phyloP scores from a whole-genome alignment of 35 echinoderm and acorn worm genomes.

The Strongylocentrotus purpuratus region DNA sequence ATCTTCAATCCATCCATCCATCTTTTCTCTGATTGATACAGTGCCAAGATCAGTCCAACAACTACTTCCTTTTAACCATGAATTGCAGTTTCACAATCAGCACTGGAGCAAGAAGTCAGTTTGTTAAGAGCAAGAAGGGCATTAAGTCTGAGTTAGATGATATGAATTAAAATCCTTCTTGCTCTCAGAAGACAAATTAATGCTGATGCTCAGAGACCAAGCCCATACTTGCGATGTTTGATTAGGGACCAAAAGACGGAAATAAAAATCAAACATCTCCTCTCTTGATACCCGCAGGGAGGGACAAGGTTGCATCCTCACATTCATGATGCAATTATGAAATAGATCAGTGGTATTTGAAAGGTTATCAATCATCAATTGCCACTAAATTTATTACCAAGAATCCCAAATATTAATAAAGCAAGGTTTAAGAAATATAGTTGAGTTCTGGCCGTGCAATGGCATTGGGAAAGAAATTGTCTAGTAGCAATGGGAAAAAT shows the following conservation, averaged over 20 bases:
- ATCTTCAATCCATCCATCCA: background rate
- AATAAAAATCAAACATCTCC: background rate
- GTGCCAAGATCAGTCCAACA: background rate
- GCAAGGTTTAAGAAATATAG: no score
- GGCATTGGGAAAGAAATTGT: no score
- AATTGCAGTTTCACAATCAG: constrained; percentile 4
- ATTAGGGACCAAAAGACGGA: background rate
- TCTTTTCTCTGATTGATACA: constrained; percentile 4
- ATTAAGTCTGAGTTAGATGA: background rate
- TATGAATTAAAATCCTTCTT: background rate
- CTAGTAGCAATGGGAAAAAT: no score
- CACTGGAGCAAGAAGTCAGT: background rate
- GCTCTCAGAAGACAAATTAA: background rate
- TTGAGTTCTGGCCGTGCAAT: no score
- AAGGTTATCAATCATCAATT: no score
- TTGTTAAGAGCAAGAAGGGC: background rate
- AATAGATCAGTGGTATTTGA: no score
- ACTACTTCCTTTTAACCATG: background rate
- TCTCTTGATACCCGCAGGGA: background rate
- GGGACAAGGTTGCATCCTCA: background rate
- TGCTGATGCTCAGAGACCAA: background rate
- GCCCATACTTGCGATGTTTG: background rate
- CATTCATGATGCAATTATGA: background rate
- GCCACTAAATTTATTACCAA: no score
- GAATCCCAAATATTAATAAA: no score